Conservation (phyloP, 2,113 vertebrate species). For the Thryonomys swinderianus region DNA sequence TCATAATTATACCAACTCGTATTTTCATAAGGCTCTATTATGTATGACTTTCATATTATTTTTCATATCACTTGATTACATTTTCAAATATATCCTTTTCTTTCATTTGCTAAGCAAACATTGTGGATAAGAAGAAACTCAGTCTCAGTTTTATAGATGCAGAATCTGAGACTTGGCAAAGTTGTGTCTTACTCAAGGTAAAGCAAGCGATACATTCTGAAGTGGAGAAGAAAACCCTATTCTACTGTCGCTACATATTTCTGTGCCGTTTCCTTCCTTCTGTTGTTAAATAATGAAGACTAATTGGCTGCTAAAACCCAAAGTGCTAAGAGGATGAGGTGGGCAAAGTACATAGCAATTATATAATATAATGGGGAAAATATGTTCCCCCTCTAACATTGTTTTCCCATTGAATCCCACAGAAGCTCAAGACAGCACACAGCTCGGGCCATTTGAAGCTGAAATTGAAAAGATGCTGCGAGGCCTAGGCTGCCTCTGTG, state of each 20-base stretch:
- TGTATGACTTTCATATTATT: neutral
- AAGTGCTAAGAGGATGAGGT: neutral
- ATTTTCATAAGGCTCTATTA: neutral
- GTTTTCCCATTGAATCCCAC: neutral
- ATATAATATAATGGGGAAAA: neutral
- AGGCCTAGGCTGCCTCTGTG: conserved; percentile 5
- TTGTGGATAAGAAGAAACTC: neutral
- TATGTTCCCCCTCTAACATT: neutral
- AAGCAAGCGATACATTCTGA: neutral
- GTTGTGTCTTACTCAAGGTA: neutral
- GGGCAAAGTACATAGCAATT: neutral
- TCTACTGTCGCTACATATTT: neutral
- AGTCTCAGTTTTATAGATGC: neutral
- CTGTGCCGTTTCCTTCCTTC: neutral
- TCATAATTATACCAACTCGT: neutral
- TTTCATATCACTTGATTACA: neutral
- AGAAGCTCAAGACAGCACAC: neutral
- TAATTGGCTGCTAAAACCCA: neutral
- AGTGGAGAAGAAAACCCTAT: neutral
- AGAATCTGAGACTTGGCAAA: neutral
- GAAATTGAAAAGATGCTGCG: conserved; percentile 52
- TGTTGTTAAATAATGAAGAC: conserved; percentile 40
- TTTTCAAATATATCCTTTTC: neutral
- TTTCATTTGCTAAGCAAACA: conserved; percentile 5
- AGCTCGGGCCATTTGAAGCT: conserved; percentile 39